These are phyloP conservation scores for Drosophila emarginata DNA, from an alignment of 2,888 invertebrate genomes.

Conservation along the genomic window DNA sequence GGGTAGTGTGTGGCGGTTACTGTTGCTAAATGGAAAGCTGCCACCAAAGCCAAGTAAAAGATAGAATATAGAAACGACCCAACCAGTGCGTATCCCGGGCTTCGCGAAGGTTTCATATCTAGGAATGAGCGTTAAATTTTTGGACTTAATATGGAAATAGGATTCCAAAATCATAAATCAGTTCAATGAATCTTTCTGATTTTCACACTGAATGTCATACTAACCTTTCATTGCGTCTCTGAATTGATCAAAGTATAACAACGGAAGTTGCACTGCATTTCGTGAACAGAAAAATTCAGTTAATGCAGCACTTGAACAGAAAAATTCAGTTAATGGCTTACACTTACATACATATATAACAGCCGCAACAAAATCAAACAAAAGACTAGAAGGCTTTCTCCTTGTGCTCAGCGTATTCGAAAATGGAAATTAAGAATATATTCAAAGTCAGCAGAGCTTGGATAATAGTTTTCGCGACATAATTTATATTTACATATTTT, in stretches of 20 bases:
- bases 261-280: slow-evolving; percentile 43
- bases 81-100: neutral
- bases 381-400: too few relatives aligned
- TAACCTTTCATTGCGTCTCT: too few relatives aligned
- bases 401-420: too few relatives aligned
- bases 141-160: too few relatives aligned
- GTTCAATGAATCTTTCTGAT: too few relatives aligned
- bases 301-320: slow-evolving; percentile 51
- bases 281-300: slow-evolving; percentile 48
- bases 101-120: neutral
- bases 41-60: slow-evolving; percentile 43
- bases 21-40: slow-evolving; percentile 18
- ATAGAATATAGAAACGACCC: slow-evolving; percentile 11
- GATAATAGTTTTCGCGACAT: neutral
- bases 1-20: neutral
- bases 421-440: too few relatives aligned
- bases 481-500: slow-evolving; percentile 44
- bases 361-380: slow-evolving; percentile 3
- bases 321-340: slow-evolving; percentile 55
- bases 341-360: slow-evolving; percentile 20
- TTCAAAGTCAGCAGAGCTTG: too few relatives aligned
- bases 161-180: too few relatives aligned
- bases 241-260: too few relatives aligned
- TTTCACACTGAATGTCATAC: too few relatives aligned
- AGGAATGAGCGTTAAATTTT: too few relatives aligned